Evolutionary conservation across 1,140 invertebrate species (phyloP), one percentile per base, ranked within the genome.

Genomic region (Cydia splendana): DNA sequence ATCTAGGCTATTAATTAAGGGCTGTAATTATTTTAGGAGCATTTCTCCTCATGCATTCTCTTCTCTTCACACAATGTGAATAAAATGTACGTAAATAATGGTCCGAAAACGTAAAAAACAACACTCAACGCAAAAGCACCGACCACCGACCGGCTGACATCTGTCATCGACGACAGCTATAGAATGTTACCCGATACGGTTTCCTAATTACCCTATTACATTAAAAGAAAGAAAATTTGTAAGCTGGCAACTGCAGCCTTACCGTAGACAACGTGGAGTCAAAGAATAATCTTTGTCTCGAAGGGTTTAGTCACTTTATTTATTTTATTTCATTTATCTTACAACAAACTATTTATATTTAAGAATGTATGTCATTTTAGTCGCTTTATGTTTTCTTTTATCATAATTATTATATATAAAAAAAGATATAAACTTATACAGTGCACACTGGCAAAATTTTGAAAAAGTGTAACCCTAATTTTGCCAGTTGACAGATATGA

Each of bases 401-500:
- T 57, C 6, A 53, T 18, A 6, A 18, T 1, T 53, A n/a, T 15
- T n/a, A n/a, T n/a, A n/a, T n/a, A n/a, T n/a, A n/a, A 48, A 13
- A 48, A 3, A 3, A 48, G 13, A 48, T 30, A 30, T 34, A 34
- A 34, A 34, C 4, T 34, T 34, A 0, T 51, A 51, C 48, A 51
- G 15, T 51, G 15, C 13, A 15, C 48, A 51, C 4, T 13, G 48
- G 48, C 15, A 51, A 34, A 34, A 4, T 62, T 62, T 62, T 12
- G 2, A 24, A 62, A 62, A 10, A 42, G 15, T 15, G 67, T 71
- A 71, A 71, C 38, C 34, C 67, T 3, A 42, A 38, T 15, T 71
- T 18, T 42, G 34, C 67, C 67, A 78, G 77, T 73, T 77, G 48
- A 69, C 69, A 75, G 74, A 48, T 77, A 78, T 87, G 83, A 84